Base-by-base conservation (phyloP, 2,888 invertebrate species). In the Sipha maydis region DNA sequence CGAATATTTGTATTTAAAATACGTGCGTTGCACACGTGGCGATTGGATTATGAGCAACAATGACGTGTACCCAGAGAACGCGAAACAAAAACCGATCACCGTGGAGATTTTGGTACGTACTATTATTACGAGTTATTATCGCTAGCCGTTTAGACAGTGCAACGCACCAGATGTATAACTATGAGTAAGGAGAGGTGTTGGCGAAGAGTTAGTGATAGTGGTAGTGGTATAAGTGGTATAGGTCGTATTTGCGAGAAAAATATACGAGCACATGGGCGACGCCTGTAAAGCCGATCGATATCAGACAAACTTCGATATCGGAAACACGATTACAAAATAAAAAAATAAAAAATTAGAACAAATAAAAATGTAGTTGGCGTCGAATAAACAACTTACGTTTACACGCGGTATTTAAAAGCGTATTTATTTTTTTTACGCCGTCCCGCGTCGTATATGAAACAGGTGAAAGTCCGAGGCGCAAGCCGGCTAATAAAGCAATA, bases 241-340 rank as follows among this genome's bases (percentile, higher is more conserved):
- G 61, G 25, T 19, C 25, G 21, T 61, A 25, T 25, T 21, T 61
- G 48, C 48, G 69, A n/a, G 28, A 69, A 69, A 69, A 69, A 69
- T 28, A 28, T 3, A 17, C 28, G n/a, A 21, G n/a, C 28, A 7
- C 69, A 48, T 48, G 48, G 69, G 28, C 61, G 61, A 61, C 61
- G 61, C 61, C 21, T 61, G 61, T 25, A 56, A n/a, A 75, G 38
- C 56, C 61, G 75, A 84, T 75, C 56, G 38, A n/a, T n/a, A n/a
- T n/a, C n/a, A n/a, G n/a, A 21, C n/a, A 38, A 75, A 61, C 75
- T 84, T 75, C 21, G 83, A 84, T 84, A 84, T 73, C 56, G 83
- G 34, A 54, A 73, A 83, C 34, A 38, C 61, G 56, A 61, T 34
- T 61, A 25, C 9, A 5, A 5, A 41, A 41, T 9, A 41, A 41